Base-by-base conservation (phyloP, 1,140 invertebrate species). In the Drosophila sturtevanti region DNA sequence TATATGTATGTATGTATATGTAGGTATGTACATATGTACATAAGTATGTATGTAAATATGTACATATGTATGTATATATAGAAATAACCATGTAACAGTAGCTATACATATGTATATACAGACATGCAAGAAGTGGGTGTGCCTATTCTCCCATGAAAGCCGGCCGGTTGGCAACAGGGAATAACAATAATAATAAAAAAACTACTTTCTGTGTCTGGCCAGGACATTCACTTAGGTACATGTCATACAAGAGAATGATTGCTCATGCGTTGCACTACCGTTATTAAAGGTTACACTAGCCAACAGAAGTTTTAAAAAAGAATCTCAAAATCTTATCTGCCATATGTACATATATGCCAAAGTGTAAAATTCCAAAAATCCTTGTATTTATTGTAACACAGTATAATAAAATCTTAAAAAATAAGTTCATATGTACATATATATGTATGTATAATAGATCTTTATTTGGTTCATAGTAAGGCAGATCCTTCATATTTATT, bases 81-180 rank as follows among this genome's bases (percentile, higher is more conserved):
- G 41, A 11, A 18, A 21, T 48, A 48, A 14, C 41, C 16, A 4
- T 48, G 11, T 48, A 48, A 21, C 16, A 14, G 41, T 48, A 21
- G 9, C 18, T 12, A 41, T 62, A 68, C 38, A 68, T 68, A 75
- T 67, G 4, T 21, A 21, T 0, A 38, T 27, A 22, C n/a, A 62
- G 65, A 31, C 73, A 77, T 77, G 73, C 72, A 64, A 77, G 59
- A 76, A 77, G 72, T 77, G 66, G 73, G 73, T 77, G 73, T 77
- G 73, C 31, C 56, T 18, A n/a, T 35, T 41, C 38, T 41, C 38
- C 38, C 38, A 16, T 41, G 38, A 27, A n/a, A 38, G 22, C 41
- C 11, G 16, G 61, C 34, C 34, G 24, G 44, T 52, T 48, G 41
- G 44, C 24, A 52, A 61, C 59, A 44, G 35, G 38, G 38, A 10